phyloP scores from a whole-genome alignment of 2,113 vertebrate genomes.

The Chitala chitala region DNA sequence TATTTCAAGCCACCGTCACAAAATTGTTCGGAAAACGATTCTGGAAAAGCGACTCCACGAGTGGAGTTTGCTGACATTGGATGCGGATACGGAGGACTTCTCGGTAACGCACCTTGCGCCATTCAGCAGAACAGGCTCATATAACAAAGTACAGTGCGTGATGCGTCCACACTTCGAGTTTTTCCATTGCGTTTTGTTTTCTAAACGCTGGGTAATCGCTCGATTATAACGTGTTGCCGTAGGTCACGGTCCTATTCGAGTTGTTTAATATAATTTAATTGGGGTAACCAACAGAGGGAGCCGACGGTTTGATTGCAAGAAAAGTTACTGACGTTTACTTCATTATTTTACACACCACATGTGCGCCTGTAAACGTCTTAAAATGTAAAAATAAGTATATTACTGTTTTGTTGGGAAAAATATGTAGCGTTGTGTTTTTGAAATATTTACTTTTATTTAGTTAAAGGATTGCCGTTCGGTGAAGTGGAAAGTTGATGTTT shows the following conservation, averaged over 20 bases:
- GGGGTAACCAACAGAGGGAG: slow-evolving; percentile 14
- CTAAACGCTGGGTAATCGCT: too few relatives aligned
- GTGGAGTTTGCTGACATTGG: slow-evolving; percentile 90
- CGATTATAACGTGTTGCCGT: background rate
- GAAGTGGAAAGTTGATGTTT: too few relatives aligned
- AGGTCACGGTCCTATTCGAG: background rate
- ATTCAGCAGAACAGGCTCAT: background rate
- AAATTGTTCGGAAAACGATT: slow-evolving; percentile 38
- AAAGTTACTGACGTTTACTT: background rate
- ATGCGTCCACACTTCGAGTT: too few relatives aligned
- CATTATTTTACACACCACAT: background rate
- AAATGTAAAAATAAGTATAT: too few relatives aligned
- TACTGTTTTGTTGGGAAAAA: too few relatives aligned
- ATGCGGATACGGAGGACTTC: slow-evolving; percentile 82
- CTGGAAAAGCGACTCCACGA: slow-evolving; percentile 43
- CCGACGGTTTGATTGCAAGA: slow-evolving; percentile 15
- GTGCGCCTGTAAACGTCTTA: too few relatives aligned
- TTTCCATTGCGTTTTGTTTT: too few relatives aligned
- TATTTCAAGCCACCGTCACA: slow-evolving; percentile 51
- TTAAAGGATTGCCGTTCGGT: too few relatives aligned
- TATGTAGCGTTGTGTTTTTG: too few relatives aligned
- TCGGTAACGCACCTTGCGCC: slow-evolving; percentile 54
- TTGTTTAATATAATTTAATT: background rate
- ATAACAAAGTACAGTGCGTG: background rate
- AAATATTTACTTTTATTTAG: too few relatives aligned